Conservation (phyloP, 1,140 invertebrate genomes). For the Drosophila triauraria region DNA sequence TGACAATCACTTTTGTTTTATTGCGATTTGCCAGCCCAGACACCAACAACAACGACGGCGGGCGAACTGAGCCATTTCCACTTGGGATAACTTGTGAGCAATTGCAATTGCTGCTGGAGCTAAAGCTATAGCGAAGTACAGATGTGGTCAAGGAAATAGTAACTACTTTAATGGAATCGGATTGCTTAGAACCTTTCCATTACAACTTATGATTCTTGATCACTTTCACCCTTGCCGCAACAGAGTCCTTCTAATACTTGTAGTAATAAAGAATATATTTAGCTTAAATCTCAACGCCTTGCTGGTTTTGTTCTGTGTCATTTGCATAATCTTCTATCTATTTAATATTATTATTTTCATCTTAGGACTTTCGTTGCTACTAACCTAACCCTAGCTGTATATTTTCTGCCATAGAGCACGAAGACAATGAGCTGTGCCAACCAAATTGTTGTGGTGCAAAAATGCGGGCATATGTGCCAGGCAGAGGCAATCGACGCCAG, state of each 20-base stretch:
- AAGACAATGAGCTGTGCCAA: conserved; percentile 79
- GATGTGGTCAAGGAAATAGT: background rate
- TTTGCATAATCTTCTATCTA: background rate
- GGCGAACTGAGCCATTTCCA: conserved; percentile 77
- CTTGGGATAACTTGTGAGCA: conserved; percentile 83
- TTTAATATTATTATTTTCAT: too few relatives aligned
- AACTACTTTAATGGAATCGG: too few relatives aligned
- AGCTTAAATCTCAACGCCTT: too few relatives aligned
- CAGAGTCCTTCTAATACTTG: too few relatives aligned
- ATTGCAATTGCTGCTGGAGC: conserved; percentile 68
- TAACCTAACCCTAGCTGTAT: background rate
- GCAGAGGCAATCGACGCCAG: conserved; percentile 72
- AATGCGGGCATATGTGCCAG: conserved; percentile 77
- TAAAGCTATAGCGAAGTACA: conserved; percentile 7
- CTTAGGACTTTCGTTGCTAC: background rate
- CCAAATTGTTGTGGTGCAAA: conserved; percentile 83
- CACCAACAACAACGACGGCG: conserved; percentile 45
- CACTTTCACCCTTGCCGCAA: background rate
- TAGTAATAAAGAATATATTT: too few relatives aligned
- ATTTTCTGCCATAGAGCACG: conserved; percentile 17
- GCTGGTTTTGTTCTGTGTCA: too few relatives aligned
- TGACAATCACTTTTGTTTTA: conserved; percentile 84
- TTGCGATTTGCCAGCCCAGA: conserved; percentile 68
- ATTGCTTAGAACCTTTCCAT: too few relatives aligned
- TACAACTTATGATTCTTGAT: background rate